A percentile compares a stretch with the other conserved stretches of the same genome.
These are phyloP conservation scores for Sorex fumeus DNA, from an alignment of 2,113 vertebrate species.

Conservation along the genomic window DNA sequence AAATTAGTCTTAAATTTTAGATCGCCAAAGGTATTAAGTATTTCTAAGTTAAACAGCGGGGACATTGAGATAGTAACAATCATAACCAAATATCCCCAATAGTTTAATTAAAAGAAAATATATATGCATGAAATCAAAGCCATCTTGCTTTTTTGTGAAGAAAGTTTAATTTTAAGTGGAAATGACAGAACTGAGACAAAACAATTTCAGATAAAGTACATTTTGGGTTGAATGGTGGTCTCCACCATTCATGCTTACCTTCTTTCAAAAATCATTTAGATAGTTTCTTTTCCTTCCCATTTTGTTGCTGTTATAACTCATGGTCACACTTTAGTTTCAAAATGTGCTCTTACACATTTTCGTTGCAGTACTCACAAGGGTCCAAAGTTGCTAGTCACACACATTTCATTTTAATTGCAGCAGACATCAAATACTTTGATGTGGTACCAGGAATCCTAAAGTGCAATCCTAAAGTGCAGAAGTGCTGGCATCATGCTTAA, in stretches of 20 bases:
- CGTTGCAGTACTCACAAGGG: too few relatives aligned
- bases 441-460: too few relatives aligned
- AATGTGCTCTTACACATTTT: too few relatives aligned
- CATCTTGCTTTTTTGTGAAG: not conserved
- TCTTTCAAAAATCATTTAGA: too few relatives aligned
- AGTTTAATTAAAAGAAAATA: constrained; percentile 53
- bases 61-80: not conserved
- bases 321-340: too few relatives aligned
- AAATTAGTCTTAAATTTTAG: constrained; percentile 40
- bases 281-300: too few relatives aligned
- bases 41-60: not conserved
- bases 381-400: too few relatives aligned
- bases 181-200: not conserved
- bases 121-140: constrained; percentile 4
- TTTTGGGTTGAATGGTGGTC: not conserved
- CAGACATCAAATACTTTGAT: too few relatives aligned
- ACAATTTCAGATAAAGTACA: constrained; percentile 6
- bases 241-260: not conserved
- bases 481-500: too few relatives aligned
- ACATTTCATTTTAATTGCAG: too few relatives aligned
- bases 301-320: too few relatives aligned
- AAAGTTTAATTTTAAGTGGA: not conserved
- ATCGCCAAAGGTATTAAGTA: not conserved
- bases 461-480: too few relatives aligned
- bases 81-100: not conserved